Evolutionary conservation across 1,140 invertebrate species (phyloP).

Genomic region (Wiebesia pumilae): DNA sequence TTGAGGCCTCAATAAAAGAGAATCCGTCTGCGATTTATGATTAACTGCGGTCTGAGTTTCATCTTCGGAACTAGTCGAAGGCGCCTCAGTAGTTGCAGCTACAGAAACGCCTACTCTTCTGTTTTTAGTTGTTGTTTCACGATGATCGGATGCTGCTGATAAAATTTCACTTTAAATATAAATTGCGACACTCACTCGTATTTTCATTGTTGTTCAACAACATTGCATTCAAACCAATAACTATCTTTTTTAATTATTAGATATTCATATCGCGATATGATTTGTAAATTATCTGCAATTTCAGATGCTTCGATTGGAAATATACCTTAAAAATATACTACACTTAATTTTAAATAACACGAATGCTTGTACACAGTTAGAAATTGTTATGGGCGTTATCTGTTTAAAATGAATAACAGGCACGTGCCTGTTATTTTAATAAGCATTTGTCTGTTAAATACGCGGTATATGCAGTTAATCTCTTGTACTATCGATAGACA

Average conservation of each 20-base stretch:
- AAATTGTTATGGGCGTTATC: constrained; percentile 16
- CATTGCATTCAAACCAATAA: constrained; percentile 1
- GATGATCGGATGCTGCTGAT: constrained; percentile 16
- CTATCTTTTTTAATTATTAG: neutral
- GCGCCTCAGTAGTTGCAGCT: constrained; percentile 2
- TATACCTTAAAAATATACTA: neutral
- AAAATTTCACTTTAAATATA: constrained; percentile 24
- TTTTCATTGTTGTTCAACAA: constrained; percentile 9
- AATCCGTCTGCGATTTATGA: constrained; percentile 18
- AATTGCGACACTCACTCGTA: constrained; percentile 16
- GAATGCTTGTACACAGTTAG: neutral
- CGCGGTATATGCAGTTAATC: neutral
- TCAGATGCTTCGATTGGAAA: neutral
- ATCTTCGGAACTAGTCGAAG: constrained; percentile 6
- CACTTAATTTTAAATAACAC: neutral
- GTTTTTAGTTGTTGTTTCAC: constrained; percentile 18
- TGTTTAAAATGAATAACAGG: neutral
- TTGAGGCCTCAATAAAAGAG: constrained; percentile 16
- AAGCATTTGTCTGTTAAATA: neutral
- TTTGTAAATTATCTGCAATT: constrained; percentile 6
- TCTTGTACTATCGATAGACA: neutral
- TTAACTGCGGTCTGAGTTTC: neutral
- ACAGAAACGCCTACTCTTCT: neutral
- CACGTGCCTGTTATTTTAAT: neutral
- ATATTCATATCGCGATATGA: constrained; percentile 9